Base-by-base conservation (phyloP, 2,888 invertebrate species). In the Tetanocera ferruginea region DNA sequence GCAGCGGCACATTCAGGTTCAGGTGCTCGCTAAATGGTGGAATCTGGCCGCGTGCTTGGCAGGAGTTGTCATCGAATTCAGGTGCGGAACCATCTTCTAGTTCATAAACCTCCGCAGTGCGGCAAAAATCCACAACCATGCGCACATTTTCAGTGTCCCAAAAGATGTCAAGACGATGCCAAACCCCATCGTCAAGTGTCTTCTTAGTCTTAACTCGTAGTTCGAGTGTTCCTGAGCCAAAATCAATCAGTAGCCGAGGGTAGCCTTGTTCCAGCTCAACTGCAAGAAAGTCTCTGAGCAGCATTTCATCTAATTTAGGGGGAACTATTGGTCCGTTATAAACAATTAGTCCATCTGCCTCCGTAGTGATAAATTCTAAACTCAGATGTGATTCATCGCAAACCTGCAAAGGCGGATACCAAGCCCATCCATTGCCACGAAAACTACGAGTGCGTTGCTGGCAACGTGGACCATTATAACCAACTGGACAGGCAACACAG, bases 241-340 rank as follows among this genome's bases (percentile, higher is more conserved):
- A 98, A 90, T 98, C 97, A 80, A 98, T 93, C 17, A 97, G 91
- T 60, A 98, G 90, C 80, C 96, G 91, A 0, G 98, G 98, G 87
- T 95, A 95, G 23, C 98, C 98, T 82, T 96, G 93, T 87, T 96
- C 95, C 84, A 99, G 90, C 90, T 98, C 98, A 31, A 99, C 92
- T 25, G 97, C 95, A 86, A 99, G 95, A 86, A 98, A 99, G 91
- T 99, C 98, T 8, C 95, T 96, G 60, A 96, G 94, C 91, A 96
- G 93, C 76, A 93, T 90, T 91, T 97, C 86, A 0, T 83, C 97
- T n/a, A 93, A 90, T 90, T 97, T 97, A 0, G 97, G 97, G 57
- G 97, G 96, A 19, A 96, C 97, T 84, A 97, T 97, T 1, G 99
- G 98, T n/a, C 99, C 99, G 87, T 98, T 98, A 90, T 98, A 99